Evolutionary conservation across 1,140 invertebrate genomes (phyloP).

Genomic region (Watersipora subatra): DNA sequence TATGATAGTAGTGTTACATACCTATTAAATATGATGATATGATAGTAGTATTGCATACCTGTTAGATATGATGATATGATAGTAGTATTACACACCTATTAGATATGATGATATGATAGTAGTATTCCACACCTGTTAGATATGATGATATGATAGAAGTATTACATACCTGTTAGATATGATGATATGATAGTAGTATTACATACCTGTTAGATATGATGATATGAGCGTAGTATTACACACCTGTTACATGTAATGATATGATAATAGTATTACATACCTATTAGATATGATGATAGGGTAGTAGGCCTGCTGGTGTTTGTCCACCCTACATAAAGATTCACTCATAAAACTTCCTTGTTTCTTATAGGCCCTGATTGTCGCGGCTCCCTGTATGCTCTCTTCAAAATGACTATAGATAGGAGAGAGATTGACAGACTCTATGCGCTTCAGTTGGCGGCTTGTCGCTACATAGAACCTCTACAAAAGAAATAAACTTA

Average conservation of each 20-base stretch:
- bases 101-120: no score
- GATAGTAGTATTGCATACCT: no score
- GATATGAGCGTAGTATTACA: no score
- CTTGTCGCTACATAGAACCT: slow-evolving; percentile 87
- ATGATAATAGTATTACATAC: slow-evolving; percentile 1
- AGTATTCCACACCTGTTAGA: no score
- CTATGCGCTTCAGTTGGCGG: slow-evolving; percentile 81
- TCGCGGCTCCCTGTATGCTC: slow-evolving; percentile 42
- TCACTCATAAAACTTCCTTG: slow-evolving; percentile 43
- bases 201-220: no score
- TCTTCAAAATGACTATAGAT: slow-evolving; percentile 97
- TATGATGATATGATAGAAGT: no score
- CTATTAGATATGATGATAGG: slow-evolving; percentile 22
- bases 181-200: background rate
- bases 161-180: no score
- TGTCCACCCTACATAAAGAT: slow-evolving; percentile 44
- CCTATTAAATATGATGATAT: no score
- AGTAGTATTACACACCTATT: no score
- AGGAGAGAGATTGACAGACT: slow-evolving; percentile 89
- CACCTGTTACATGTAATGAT: no score
- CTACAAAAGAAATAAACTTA: slow-evolving; percentile 49
- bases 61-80: no score
- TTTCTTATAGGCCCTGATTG: slow-evolving; percentile 34
- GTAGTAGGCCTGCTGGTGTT: slow-evolving; percentile 43
- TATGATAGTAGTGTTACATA: no score